Base-by-base conservation (phyloP, 1,140 invertebrate species). In the Drosophila pectinifera region DNA sequence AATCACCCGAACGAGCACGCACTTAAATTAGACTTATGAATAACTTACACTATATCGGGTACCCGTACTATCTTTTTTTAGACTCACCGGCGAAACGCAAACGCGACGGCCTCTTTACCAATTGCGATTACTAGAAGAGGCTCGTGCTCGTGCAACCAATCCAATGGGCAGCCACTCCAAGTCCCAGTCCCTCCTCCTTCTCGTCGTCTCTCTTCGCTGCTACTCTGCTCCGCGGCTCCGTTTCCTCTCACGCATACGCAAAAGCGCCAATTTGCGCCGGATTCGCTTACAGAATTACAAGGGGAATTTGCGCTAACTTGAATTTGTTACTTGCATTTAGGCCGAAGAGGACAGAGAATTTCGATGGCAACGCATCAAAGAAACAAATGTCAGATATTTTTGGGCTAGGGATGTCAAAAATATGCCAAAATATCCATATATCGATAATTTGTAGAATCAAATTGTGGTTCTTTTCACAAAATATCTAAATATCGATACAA, bases 291-390 rank as follows among this genome's bases (percentile, higher is more conserved):
- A 16, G 34, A 34, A 42, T 58, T 48, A 73, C 54, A n/a, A 73
- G 36, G 20, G 18, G 31, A 70, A 85, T 73, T 73, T 80, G 45
- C 65, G 65, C 58, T 59, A 46, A 85, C 58, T 80, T 45, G 10
- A 84, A 84, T 84, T 84, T 84, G 26, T 63, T 64, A 64, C 51
- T 46, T 80, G 81, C 77, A 77, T 65, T 51, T 45, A 63, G 70
- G 53, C 73, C 57, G 57, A 85, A 64, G 64, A 61, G 55, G 61
- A 84, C 77, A 73, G 81, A 77, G 57, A 84, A 85, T 84, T 84
- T 84, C 62, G 81, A 80, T 73, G 73, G 63, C 78, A 80, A 84
- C 70, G 77, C 48, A 67, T 67, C 49, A 72, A 51, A 73, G 45
- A 73, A 76, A 76, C 73, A 76, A 58, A 58, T 67, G 28, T 63